phyloP scores from a whole-genome alignment of 2,113 vertebrate genomes.

The Hyla sarda region DNA sequence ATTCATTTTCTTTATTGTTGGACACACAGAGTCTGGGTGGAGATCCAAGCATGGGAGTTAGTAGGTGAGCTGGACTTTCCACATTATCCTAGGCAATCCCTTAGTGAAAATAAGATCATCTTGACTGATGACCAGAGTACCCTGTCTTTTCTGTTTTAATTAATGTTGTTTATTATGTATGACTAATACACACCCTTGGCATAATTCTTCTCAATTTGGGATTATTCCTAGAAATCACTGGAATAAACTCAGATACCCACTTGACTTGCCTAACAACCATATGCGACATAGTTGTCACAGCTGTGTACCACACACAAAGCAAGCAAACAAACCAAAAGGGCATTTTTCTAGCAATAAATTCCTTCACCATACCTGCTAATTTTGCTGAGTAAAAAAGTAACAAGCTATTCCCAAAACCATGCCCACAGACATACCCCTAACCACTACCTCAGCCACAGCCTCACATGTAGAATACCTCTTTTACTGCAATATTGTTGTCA shows the following conservation, averaged over 20 bases:
- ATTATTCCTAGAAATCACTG: background rate
- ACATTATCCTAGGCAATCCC: background rate
- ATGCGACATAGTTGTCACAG: constrained; percentile 8
- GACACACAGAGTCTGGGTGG: no score
- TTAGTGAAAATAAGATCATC: background rate
- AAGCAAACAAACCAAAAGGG: background rate
- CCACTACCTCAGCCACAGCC: no score
- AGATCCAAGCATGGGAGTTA: no score
- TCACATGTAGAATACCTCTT: no score
- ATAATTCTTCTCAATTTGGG: background rate
- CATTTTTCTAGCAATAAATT: background rate
- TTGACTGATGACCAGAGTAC: background rate
- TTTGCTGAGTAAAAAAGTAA: no score
- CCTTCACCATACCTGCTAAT: no score
- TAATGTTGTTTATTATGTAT: background rate
- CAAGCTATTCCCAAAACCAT: no score
- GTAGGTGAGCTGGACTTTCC: no score
- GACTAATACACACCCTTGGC: background rate
- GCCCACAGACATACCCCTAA: no score
- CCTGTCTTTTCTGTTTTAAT: background rate
- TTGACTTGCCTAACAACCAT: background rate
- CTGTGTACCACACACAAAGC: background rate
- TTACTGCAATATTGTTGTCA: no score
- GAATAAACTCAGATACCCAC: background rate
- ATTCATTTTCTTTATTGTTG: no score